Evolutionary conservation across 2,797 vertebrate species (phyloP).

Genomic region (Borostomias antarcticus): DNA sequence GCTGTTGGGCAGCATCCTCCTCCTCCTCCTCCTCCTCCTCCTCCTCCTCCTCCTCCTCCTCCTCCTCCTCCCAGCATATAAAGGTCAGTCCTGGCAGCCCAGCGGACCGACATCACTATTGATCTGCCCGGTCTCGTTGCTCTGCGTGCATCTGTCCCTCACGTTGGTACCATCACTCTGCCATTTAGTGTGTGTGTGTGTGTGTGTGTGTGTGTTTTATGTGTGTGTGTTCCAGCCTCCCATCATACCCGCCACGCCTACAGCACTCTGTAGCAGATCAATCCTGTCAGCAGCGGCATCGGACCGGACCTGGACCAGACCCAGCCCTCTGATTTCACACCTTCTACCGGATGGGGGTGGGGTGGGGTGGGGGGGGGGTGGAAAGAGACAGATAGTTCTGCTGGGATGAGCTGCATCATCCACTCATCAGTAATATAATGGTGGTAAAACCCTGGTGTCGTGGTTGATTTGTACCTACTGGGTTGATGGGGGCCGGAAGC

Average conservation of each 20-base stretch:
- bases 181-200: background rate
- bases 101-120: no score
- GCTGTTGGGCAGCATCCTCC: no score
- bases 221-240: background rate
- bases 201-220: background rate
- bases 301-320: background rate
- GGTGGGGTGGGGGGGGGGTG: background rate
- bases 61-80: background rate
- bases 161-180: no score
- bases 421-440: background rate
- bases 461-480: conserved; percentile 3
- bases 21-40: no score
- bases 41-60: no score
- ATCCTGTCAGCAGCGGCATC: background rate
- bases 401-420: background rate
- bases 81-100: background rate
- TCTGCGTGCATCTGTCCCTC: no score
- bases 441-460: background rate
- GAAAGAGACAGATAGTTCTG: background rate
- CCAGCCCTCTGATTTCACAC: conserved; percentile 1
- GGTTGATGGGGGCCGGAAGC: background rate
- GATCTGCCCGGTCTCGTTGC: no score
- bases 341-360: background rate
- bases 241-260: background rate
- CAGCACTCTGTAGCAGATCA: background rate